Base-by-base conservation (phyloP, 1,140 invertebrate genomes). In the Pseudobourletiella spinata region DNA sequence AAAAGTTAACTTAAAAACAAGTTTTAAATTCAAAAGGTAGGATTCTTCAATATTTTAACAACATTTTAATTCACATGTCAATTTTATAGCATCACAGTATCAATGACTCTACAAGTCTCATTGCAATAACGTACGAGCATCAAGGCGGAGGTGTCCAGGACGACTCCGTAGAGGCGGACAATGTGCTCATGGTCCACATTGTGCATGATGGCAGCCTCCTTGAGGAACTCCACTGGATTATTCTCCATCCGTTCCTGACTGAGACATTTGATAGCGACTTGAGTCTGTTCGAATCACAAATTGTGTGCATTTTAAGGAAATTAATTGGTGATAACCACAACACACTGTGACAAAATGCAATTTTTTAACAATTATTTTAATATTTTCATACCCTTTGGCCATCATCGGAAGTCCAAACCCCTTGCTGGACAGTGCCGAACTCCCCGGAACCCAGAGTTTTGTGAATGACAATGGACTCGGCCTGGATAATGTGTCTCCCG, bases 161-260 rank as follows among this genome's bases (percentile, higher is more conserved):
- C 95, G 39, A 98, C 94, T 0, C 95, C 95, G 75, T 94, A 98
- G n/a, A 99, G 78, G 20, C 91, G 79, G 0, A 98, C 95, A 69
- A 98, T 95, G 74, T 95, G 91, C 69, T 94, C 89, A 74, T 98
- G 93, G 72, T 96, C 90, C 69, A 98, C 95, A 50, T 87, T 86
- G 74, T 98, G 93, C 94, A 98, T 98, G 43, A 97, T 95, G 3
- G 90, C 91, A 1, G 95, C 96, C 77, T 99, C 96, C 75, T 98
- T 97, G 18, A 99, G 77, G 77, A 98, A 98, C 74, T 96, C 93
- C 70, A 92, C 87, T 0, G 92, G 91, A 75, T 96, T 96, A 64
- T 89, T 91, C 70, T 94, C 89, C 88, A 98, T 90, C 50, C 91
- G 80, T 70, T 98, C 93, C 59, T 91, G 83, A 43, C 88, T 91